A percentile compares a stretch with the other conserved stretches of the same genome.
These are phyloP conservation scores for Porites lutea DNA, from an alignment of 64 coral and sea anemone genomes.

Conservation along the genomic window DNA sequence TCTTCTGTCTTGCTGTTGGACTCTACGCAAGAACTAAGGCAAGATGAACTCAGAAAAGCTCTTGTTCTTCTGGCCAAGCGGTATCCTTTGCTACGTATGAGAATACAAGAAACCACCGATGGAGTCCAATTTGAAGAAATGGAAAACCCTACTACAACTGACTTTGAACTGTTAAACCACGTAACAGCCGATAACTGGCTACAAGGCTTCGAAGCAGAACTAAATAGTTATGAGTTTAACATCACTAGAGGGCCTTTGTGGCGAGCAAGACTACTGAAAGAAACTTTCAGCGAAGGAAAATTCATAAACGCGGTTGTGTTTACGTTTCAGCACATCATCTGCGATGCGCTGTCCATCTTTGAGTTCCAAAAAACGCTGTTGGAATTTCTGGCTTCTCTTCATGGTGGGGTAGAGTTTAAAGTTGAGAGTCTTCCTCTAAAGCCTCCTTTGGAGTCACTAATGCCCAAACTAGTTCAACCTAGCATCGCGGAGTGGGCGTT, in stretches of 20 bases:
- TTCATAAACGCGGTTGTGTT: conserved; percentile 44
- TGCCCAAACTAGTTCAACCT: background rate
- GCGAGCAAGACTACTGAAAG: conserved; percentile 61
- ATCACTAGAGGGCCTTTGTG: conserved; percentile 54
- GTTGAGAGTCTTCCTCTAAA: conserved; percentile 45
- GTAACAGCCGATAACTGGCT: conserved; percentile 64
- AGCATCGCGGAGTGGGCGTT: conserved; percentile 42
- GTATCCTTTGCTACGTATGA: conserved; percentile 47
- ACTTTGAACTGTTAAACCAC: conserved; percentile 39
- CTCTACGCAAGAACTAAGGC: conserved; percentile 51
- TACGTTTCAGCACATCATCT: conserved; percentile 62
- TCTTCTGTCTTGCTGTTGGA: conserved; percentile 72
- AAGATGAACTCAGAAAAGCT: conserved; percentile 40
- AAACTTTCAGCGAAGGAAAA: conserved; percentile 36
- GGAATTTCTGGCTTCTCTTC: conserved; percentile 21
- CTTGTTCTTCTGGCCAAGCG: conserved; percentile 46
- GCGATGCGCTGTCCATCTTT: conserved; percentile 55
- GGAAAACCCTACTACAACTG: conserved; percentile 36
- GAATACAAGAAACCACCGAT: conserved; percentile 10
- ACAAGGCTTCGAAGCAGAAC: conserved; percentile 63
- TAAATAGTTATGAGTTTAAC: conserved; percentile 40
- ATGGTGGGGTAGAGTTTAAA: conserved; percentile 17
- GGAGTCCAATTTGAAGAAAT: conserved; percentile 44
- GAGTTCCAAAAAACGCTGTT: conserved; percentile 29
- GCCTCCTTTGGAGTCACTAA: conserved; percentile 23